Base-by-base conservation (phyloP, 2,888 invertebrate species). In the Dicyrtoma fusca region DNA sequence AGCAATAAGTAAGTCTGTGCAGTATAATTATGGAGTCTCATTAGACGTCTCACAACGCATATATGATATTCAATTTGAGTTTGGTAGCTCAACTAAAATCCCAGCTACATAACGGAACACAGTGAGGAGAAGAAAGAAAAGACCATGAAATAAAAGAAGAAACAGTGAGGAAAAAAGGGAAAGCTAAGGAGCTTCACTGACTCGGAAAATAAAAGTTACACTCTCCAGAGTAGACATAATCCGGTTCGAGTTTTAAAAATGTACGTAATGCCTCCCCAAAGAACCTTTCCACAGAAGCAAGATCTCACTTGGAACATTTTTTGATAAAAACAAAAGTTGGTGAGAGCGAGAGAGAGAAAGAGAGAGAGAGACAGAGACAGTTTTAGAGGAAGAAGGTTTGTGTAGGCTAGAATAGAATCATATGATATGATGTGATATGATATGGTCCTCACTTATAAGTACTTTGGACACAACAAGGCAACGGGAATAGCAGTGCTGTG, bases 201-300 rank as follows among this genome's bases (percentile, higher is more conserved):
- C 64, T 55, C 10, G 42, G 53, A 53, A 66, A 51, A 62, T 26
- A 34, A 25, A 25, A 26, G 13, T 59, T 26, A 26, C 25, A 49
- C 2, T 25, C 64, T 49, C 66, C 19, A 66, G 66, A 66, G 68
- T 44, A 44, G 68, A 64, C 57, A 68, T 68, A 68, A 68, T 68
- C 68, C 68, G 68, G 55, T 57, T 57, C 57, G 23, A 59, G 44
- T 68, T 61, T 68, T 55, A 68, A 66, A 68, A 68, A 59, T 68
- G 68, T 68, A 25, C 57, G 21, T 57, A 68, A 68, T 68, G 55
- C 57, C 68, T 68, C 68, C 68, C 68, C 44, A 26, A 68, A 68
- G 68, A 59, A 59, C 57, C 68, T 59, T 68, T 57, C 45, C 19
- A 57, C 44, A 57, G 44, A 44, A 55, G 61, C 61, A 61, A 61